These are phyloP conservation scores for Neodiprion fabricii DNA, from an alignment of 1,140 invertebrate genomes.

Conservation along the genomic window DNA sequence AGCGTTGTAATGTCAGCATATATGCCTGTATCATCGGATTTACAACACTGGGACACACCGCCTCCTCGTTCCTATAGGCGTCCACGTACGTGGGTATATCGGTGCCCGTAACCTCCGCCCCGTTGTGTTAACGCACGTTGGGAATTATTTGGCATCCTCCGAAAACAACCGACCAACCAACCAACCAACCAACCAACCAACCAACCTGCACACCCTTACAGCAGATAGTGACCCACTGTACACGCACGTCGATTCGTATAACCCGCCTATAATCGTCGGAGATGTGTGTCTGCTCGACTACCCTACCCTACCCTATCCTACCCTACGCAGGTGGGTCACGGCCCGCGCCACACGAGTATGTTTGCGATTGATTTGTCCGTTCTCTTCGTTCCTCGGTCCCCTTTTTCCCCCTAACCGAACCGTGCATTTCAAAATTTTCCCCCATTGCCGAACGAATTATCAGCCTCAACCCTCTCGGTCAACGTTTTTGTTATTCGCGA, in stretches of 20 bases:
- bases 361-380: neutral
- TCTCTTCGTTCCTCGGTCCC: neutral
- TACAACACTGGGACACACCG: neutral
- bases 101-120: too few relatives aligned
- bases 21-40: constrained; percentile 3
- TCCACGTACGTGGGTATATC: too few relatives aligned
- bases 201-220: neutral
- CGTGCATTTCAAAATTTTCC: too few relatives aligned
- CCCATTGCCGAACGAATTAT: neutral
- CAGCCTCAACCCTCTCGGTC: too few relatives aligned
- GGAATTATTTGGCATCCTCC: too few relatives aligned
- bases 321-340: neutral
- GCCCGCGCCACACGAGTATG: neutral
- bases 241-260: too few relatives aligned
- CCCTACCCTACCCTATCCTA: neutral
- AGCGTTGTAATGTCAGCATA: neutral
- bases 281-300: too few relatives aligned
- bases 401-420: neutral
- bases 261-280: too few relatives aligned
- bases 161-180: neutral
- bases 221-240: neutral
- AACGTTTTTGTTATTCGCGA: too few relatives aligned
- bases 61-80: too few relatives aligned
- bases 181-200: neutral
- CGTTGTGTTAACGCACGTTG: too few relatives aligned